Evolutionary conservation across 1,140 invertebrate species (phyloP).

Genomic region (Bombus sylvicola): DNA sequence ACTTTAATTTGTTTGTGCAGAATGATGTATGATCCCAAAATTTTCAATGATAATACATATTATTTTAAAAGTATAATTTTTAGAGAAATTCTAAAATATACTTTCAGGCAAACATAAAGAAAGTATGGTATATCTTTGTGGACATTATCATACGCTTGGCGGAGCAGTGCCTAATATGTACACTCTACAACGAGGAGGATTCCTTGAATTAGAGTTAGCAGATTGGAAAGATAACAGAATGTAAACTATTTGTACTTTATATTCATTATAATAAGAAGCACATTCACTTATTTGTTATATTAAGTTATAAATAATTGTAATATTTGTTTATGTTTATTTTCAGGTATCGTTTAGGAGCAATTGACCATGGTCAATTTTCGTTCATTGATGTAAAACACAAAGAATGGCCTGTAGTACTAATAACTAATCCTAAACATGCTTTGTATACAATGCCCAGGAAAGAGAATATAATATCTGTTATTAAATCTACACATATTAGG

Average conservation of each 20-base stretch:
- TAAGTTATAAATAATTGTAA: neutral
- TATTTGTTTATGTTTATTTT: slow-evolving; percentile 5
- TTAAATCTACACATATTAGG: slow-evolving; percentile 91
- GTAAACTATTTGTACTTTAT: slow-evolving; percentile 82
- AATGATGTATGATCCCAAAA: neutral
- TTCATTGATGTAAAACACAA: slow-evolving; percentile 91
- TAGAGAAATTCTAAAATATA: neutral
- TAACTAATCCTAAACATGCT: slow-evolving; percentile 95
- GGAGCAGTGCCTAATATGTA: slow-evolving; percentile 93
- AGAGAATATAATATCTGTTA: slow-evolving; percentile 88
- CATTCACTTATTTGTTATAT: neutral
- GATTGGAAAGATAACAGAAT: slow-evolving; percentile 97
- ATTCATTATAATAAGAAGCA: neutral
- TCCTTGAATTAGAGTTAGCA: slow-evolving; percentile 94
- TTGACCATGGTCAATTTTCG: slow-evolving; percentile 96
- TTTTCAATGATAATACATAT: neutral
- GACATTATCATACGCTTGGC: slow-evolving; percentile 94
- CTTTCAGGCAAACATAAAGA: slow-evolving; percentile 79
- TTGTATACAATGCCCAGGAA: slow-evolving; percentile 88
- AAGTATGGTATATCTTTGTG: slow-evolving; percentile 92
- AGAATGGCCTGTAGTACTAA: slow-evolving; percentile 91
- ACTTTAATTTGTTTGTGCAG: neutral
- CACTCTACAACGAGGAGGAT: slow-evolving; percentile 91
- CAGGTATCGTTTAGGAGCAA: slow-evolving; percentile 90
- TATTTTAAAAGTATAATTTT: neutral